Percentiles rank a stretch among this genome's conserved stretches.
Evolutionary conservation across 2,797 vertebrate species (phyloP).

Genomic region (Lagorchestes hirsutus): DNA sequence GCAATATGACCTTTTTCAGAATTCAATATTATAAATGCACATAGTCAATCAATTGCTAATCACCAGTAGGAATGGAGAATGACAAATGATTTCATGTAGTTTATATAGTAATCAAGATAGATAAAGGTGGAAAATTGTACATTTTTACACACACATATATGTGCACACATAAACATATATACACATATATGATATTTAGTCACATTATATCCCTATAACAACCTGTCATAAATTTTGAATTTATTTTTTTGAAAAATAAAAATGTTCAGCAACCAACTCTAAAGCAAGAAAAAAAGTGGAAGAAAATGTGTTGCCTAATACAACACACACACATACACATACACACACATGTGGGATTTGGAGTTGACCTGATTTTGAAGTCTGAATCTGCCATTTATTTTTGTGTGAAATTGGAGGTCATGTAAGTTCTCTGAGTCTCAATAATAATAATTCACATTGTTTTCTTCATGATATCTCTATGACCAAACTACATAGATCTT

Average conservation of each 20-base stretch:
- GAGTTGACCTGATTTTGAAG: not conserved
- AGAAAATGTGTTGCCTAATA: not conserved
- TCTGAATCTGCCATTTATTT: not conserved
- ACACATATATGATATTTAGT: not conserved
- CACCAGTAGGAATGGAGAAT: constrained; percentile 6
- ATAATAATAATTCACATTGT: not conserved
- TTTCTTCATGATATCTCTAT: not conserved
- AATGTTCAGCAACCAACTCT: not conserved
- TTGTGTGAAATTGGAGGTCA: not conserved
- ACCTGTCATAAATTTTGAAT: not conserved
- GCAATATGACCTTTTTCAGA: constrained; percentile 47
- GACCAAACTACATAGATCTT: not conserved
- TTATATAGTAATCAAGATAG: constrained; percentile 36
- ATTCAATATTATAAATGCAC: constrained; percentile 7
- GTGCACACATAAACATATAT: too few relatives aligned
- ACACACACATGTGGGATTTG: not conserved
- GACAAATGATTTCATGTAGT: not conserved
- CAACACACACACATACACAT: not conserved
- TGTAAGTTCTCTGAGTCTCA: not conserved
- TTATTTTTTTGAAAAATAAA: not conserved
- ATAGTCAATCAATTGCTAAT: constrained; percentile 14
- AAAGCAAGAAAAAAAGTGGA: not conserved
- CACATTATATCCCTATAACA: constrained; percentile 7
- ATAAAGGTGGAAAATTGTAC: not conserved
- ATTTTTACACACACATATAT: not conserved